Base-by-base conservation (phyloP, 2,797 vertebrate species). In the Danio jaintianensis region DNA sequence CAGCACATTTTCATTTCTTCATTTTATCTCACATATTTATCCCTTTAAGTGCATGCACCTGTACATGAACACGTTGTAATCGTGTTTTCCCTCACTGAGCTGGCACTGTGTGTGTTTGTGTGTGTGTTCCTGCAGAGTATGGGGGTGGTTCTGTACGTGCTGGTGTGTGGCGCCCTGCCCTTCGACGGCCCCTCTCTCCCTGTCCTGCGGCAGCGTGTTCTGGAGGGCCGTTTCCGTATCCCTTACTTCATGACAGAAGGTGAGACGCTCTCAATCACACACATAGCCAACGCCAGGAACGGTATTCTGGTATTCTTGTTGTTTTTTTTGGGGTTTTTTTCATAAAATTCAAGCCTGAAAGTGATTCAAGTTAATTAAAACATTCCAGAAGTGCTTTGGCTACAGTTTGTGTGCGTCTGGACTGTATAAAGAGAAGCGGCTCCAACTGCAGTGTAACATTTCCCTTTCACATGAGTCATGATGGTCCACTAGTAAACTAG, bases 211-310 rank as follows among this genome's bases (percentile, higher is more conserved):
- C 97, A 99, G 89, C 92, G 98, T 10, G 98, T 99, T 80, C 92
- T 99, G 77, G 97, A 99, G 90, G 98, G 98, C 83, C 96, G 98
- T 88, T 99, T 99, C 93, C 96, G 98, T 74, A 99, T 99, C 91
- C 98, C 98, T 0, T 99, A 99, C 89, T 99, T 99, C 89, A 99
- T 99, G 98, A 99, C 97, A 79, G 98, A 99, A 98, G 98, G 97
- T 99, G 95, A 86, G 83, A 73, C 16, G 2, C 10, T 66, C 69
- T 55, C 12, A 15, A n/a, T 45, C 55, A 61, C 42, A 42, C 69
- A 73, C n/a, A 0, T 16, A 56, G 66, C 45, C 4, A 4, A 63
- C 66, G n/a, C 36, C 50, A 6, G 12, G 40, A 73, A 50, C 72
- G 36, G 12, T 53, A 71, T 40, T 79, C 66, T 62, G 67, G 67